Base-by-base conservation (phyloP, 2,113 vertebrate species). In the Cottus gobio region DNA sequence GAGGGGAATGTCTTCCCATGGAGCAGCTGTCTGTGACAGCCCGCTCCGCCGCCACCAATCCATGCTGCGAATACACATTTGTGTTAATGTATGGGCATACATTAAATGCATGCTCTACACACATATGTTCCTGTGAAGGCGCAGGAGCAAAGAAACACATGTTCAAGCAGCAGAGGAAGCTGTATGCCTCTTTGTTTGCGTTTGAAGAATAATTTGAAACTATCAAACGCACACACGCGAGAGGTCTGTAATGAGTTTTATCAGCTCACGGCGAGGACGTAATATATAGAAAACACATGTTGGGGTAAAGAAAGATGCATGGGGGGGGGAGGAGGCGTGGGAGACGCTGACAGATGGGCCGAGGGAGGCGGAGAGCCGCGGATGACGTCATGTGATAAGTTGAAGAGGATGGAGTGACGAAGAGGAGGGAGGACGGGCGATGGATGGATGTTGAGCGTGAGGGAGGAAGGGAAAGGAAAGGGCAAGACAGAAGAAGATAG, bases 281-380 rank as follows among this genome's bases (percentile, higher is more conserved):
- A 30, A 34, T 28, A 34, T 28, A 26, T 46, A 67, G 60, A 68
- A 84, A 73, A 66, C 72, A 81, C 77, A 81, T 64, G 68, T 57
- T 61, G 62, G 62, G 58, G n/a, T 42, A 44, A 15, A 60, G 66
- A 64, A 24, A 52, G 62, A 70, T 3, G 46, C 54, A 69, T 3
- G 24, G 30, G 61, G 75, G 22, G 78, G 18, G 30, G 44, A 64
- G 48, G 13, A 9, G 15, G 7, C 28, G 57, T 18, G 22, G 0
- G 34, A 44, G 3, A 22, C 22, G 1, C 46, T 79, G 80, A 90
- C 84, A 89, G 87, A 87, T 84, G 84, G 85, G 46, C 20, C 5
- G 67, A 52, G 71, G n/a, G 73, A 71, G 70, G 82, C 24, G 66
- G 11, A 10, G 65, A 82, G 83, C 7, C 57, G 57, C 22, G n/a